Percentiles rank a stretch among this genome's conserved stretches.
Conservation (phyloP, 2,113 vertebrate species). For the Antennarius striatus region DNA sequence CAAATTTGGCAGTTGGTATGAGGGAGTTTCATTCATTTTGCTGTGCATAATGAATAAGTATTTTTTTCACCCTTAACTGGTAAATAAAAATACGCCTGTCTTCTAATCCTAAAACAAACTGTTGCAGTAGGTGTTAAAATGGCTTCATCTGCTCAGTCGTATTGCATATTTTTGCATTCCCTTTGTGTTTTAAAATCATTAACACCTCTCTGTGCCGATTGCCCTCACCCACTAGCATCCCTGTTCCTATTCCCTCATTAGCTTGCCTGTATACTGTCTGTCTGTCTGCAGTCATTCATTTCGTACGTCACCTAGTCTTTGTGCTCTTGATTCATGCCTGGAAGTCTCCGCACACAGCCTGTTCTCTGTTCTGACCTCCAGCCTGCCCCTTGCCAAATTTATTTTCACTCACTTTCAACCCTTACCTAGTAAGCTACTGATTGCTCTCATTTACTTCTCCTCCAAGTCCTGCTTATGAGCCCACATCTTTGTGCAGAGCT, state of each 20-base stretch:
- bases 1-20: constrained; percentile 19
- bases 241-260: neutral
- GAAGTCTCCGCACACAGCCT: neutral
- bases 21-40: constrained; percentile 12
- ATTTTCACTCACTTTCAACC: neutral
- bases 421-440: neutral
- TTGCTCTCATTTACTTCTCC: neutral
- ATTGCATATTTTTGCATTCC: neutral
- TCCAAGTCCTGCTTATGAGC: neutral
- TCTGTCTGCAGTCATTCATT: neutral
- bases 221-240: too few species aligned
- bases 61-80: neutral
- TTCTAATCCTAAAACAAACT: neutral
- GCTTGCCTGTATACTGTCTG: neutral
- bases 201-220: too few species aligned
- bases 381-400: neutral
- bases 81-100: constrained; percentile 5
- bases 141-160: too few species aligned
- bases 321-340: neutral
- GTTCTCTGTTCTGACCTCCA: neutral
- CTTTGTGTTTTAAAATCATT: neutral
- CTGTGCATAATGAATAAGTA: constrained; percentile 15
- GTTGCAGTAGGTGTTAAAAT: neutral
- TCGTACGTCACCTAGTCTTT: neutral
- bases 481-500: neutral